Evolutionary conservation across 2,888 invertebrate species (phyloP).

Genomic region (Apotomis betuletana): DNA sequence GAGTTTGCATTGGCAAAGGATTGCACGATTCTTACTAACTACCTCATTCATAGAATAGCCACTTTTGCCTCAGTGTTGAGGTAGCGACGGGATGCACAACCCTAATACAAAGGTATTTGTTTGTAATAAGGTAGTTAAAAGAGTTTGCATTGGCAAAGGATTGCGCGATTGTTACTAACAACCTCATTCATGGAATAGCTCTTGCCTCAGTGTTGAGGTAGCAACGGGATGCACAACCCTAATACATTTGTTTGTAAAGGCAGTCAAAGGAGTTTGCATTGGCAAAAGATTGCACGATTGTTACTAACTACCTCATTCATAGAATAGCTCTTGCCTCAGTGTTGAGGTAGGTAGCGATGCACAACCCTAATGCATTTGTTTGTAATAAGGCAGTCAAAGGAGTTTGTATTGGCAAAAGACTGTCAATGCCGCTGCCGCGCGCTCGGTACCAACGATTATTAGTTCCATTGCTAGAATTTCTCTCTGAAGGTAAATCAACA

Average conservation of each 20-base stretch:
- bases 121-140: constrained; percentile 8
- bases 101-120: constrained; percentile 1
- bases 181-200: no score
- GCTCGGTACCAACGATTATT: no score
- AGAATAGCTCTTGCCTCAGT: no score
- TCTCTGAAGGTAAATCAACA: no score
- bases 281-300: neutral
- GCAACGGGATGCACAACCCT: neutral
- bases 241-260: neutral
- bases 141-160: constrained; percentile 5
- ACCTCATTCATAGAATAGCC: no score
- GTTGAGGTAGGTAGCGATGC: neutral
- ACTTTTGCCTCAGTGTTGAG: neutral
- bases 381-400: constrained; percentile 10
- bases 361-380: constrained; percentile 2
- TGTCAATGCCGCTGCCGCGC: neutral
- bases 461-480: no score
- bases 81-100: neutral
- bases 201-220: neutral
- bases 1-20: constrained; percentile 3
- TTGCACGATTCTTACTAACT: neutral
- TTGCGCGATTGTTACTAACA: neutral
- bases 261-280: constrained; percentile 8
- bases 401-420: constrained; percentile 5
- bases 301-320: no score